These are phyloP conservation scores for Desoria tigrina DNA, from an alignment of 2,888 invertebrate genomes.

Conservation along the genomic window DNA sequence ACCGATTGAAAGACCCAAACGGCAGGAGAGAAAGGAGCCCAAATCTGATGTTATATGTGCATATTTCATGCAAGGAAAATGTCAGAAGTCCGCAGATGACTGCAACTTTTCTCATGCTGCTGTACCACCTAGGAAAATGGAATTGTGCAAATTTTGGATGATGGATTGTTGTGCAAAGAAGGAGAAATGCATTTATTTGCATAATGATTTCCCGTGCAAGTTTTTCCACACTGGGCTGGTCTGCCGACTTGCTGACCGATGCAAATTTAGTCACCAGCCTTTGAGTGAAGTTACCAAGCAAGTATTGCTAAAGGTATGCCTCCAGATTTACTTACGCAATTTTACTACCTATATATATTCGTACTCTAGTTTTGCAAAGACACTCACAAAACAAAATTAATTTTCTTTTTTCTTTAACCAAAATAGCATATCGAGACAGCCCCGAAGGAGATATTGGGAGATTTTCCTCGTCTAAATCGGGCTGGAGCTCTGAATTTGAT, in stretches of 20 bases:
- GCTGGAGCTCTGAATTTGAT: constrained; percentile 67
- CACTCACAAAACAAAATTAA: constrained; percentile 1
- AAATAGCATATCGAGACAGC: constrained; percentile 84
- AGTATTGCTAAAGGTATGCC: constrained; percentile 60
- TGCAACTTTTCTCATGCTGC: constrained; percentile 86
- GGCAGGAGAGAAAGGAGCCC: constrained; percentile 29
- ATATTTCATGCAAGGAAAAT: constrained; percentile 86
- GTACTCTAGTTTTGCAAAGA: too few species aligned
- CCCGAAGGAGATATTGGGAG: constrained; percentile 87
- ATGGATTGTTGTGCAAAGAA: constrained; percentile 94
- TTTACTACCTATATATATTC: constrained; percentile 8
- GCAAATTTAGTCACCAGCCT: constrained; percentile 91
- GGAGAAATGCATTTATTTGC: constrained; percentile 94
- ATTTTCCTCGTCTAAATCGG: constrained; percentile 78
- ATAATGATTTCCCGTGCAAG: constrained; percentile 95
- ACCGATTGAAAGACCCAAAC: constrained; percentile 22
- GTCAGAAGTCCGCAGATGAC: constrained; percentile 74
- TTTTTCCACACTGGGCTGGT: constrained; percentile 90
- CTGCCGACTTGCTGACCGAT: constrained; percentile 76
- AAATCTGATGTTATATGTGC: constrained; percentile 72
- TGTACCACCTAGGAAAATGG: constrained; percentile 79
- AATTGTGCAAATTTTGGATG: constrained; percentile 93
- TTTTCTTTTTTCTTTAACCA: too few species aligned
- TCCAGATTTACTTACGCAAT: background rate
- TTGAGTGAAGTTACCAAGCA: constrained; percentile 75